A percentile compares a stretch with the other conserved stretches of the same genome.
phyloP scores from a whole-genome alignment of 2,888 invertebrate species.

The Blastobasis lacticolella region DNA sequence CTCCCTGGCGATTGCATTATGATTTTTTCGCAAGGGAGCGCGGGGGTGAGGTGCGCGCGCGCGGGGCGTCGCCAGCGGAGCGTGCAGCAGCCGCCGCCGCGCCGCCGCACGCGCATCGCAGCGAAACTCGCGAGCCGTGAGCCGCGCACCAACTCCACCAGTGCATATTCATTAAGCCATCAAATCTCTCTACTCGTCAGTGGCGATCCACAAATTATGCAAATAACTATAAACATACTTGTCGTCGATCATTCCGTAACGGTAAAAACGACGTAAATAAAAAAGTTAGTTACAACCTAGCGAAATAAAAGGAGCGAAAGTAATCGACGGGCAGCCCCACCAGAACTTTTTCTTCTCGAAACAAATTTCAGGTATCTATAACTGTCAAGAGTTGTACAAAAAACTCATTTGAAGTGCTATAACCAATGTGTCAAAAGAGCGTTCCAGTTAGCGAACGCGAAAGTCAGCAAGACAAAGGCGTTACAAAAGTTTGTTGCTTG shows the following conservation, averaged over 20 bases:
- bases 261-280: too few relatives aligned
- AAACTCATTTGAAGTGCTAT: constrained; percentile 22
- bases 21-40: constrained; percentile 72
- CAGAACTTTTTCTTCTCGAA: neutral
- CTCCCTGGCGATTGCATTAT: constrained; percentile 73
- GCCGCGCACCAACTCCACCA: constrained; percentile 30
- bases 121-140: constrained; percentile 48
- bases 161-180: constrained; percentile 29
- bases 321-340: neutral
- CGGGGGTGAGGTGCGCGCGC: constrained; percentile 46
- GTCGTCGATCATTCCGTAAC: too few relatives aligned
- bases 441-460: constrained; percentile 56
- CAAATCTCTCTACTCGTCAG: constrained; percentile 18
- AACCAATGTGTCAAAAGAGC: constrained; percentile 36
- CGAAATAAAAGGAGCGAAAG: neutral
- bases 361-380: constrained; percentile 21
- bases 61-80: constrained; percentile 54
- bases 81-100: constrained; percentile 46
- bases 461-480: constrained; percentile 59
- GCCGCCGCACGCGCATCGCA: constrained; percentile 40
- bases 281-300: too few relatives aligned
- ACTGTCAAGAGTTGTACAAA: constrained; percentile 21
- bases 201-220: constrained; percentile 24
- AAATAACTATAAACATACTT: constrained; percentile 7
- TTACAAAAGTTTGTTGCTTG: constrained; percentile 52